These are phyloP conservation scores for Xiphorhynchus erythropygius DNA, from an alignment of 2,797 vertebrate genomes.

Conservation along the genomic window DNA sequence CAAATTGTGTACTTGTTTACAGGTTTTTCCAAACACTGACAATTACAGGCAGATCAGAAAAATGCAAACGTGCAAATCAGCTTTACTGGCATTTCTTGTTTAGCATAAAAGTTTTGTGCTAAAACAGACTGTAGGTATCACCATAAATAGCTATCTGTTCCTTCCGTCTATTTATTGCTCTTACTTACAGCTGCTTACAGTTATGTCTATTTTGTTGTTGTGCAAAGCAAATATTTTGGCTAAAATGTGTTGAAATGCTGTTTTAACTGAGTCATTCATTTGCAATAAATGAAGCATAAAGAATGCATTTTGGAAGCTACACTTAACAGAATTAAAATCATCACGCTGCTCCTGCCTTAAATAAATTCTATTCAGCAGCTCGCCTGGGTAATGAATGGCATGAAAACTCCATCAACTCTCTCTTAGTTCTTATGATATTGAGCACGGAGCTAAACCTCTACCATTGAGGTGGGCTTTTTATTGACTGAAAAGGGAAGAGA, in stretches of 20 bases:
- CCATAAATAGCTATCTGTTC: background rate
- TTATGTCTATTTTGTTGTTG: background rate
- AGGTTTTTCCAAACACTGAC: background rate
- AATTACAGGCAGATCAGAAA: background rate
- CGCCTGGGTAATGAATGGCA: background rate
- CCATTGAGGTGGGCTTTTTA: background rate
- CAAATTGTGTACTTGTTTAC: background rate
- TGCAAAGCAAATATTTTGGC: conserved; percentile 40
- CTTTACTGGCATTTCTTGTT: background rate
- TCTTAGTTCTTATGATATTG: fast-evolving
- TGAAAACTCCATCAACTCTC: background rate
- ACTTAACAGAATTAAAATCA: conserved; percentile 14
- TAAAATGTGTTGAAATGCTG: background rate
- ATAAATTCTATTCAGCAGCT: background rate
- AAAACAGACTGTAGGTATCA: background rate
- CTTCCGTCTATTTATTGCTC: background rate
- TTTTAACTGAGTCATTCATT: conserved; percentile 41
- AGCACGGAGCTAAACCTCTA: background rate
- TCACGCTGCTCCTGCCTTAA: background rate
- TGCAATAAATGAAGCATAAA: conserved; percentile 40
- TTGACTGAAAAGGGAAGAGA: background rate
- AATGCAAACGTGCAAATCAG: background rate
- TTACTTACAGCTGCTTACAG: background rate
- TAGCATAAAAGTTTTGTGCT: background rate
- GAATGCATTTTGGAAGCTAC: conserved; percentile 13